Conservation (phyloP, 2,113 vertebrate species). For the Clarias batrachus region DNA sequence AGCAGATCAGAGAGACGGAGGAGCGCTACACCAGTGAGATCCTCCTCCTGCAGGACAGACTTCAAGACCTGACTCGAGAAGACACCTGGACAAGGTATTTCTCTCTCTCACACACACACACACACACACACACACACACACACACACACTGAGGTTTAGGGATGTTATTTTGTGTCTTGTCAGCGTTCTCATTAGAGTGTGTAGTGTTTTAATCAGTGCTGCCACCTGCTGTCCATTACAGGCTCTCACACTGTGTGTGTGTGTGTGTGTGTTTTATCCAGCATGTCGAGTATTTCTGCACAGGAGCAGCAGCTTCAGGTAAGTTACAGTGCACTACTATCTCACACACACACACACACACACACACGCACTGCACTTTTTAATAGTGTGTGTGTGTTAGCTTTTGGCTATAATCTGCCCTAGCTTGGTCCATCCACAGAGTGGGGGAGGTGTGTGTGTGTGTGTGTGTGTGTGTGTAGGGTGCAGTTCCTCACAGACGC, state of each 20-base stretch:
- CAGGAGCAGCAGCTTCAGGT: constrained; percentile 4
- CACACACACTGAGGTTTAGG: not conserved
- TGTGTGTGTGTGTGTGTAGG: too few species aligned
- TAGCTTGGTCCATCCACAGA: constrained; percentile 54
- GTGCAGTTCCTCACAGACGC: not conserved
- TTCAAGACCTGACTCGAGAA: constrained; percentile 65
- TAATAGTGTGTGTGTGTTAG: not conserved
- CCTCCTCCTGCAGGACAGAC: constrained; percentile 72
- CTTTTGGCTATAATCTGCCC: constrained; percentile 66
- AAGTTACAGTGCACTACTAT: not conserved
- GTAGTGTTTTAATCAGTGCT: not conserved
- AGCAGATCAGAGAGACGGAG: constrained; percentile 78
- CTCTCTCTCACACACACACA: too few species aligned
- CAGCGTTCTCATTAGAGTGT: not conserved
- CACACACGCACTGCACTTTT: not conserved
- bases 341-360: not conserved
- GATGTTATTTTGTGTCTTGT: not conserved
- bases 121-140: too few species aligned
- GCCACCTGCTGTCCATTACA: constrained; percentile 6
- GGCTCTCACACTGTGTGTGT: not conserved
- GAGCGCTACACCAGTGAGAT: constrained; percentile 75
- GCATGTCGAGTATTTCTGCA: constrained; percentile 46
- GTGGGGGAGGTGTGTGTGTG: not conserved
- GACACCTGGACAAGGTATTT: constrained; percentile 76
- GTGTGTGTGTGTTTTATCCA: constrained; percentile 22